A percentile compares a stretch with the other conserved stretches of the same genome.
phyloP scores from a whole-genome alignment of 1,140 invertebrate species.

The Eumaeus atala region DNA sequence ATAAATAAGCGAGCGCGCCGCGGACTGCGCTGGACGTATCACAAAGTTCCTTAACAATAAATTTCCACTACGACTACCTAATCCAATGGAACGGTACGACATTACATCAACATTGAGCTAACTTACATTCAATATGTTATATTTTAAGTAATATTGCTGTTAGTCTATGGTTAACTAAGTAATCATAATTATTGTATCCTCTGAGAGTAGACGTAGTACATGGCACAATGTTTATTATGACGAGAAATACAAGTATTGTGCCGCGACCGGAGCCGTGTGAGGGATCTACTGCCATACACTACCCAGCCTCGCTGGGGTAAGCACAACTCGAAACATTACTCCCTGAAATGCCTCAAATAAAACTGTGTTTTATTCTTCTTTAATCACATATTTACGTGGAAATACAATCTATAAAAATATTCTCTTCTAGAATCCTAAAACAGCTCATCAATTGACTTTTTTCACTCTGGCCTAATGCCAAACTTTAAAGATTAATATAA shows the following conservation, averaged over 20 bases:
- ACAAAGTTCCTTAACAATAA: constrained; percentile 63
- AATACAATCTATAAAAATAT: constrained; percentile 67
- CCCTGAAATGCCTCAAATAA: constrained; percentile 70
- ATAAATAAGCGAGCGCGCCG: constrained; percentile 26
- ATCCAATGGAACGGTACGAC: constrained; percentile 70
- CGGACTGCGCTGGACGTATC: constrained; percentile 65
- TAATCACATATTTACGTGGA: constrained; percentile 64
- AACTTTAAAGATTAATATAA: constrained; percentile 44
- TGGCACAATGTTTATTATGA: constrained; percentile 69
- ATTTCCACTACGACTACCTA: constrained; percentile 65
- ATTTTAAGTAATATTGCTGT: constrained; percentile 72
- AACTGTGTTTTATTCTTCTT: constrained; percentile 72
- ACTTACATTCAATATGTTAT: constrained; percentile 69
- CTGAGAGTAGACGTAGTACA: constrained; percentile 61
- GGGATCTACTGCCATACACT: not conserved
- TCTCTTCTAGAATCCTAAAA: constrained; percentile 45
- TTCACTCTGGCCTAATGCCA: constrained; percentile 25
- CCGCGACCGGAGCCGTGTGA: constrained; percentile 25
- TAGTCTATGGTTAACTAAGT: constrained; percentile 63
- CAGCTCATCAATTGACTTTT: constrained; percentile 63
- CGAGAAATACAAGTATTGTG: constrained; percentile 51
- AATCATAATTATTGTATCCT: constrained; percentile 50
- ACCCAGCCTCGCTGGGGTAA: constrained; percentile 67
- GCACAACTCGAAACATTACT: constrained; percentile 61
- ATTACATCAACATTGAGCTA: constrained; percentile 71